A percentile compares a stretch with the other conserved stretches of the same genome.
Evolutionary conservation across 1,140 invertebrate genomes (phyloP).

Genomic region (Dendroctonus valens): DNA sequence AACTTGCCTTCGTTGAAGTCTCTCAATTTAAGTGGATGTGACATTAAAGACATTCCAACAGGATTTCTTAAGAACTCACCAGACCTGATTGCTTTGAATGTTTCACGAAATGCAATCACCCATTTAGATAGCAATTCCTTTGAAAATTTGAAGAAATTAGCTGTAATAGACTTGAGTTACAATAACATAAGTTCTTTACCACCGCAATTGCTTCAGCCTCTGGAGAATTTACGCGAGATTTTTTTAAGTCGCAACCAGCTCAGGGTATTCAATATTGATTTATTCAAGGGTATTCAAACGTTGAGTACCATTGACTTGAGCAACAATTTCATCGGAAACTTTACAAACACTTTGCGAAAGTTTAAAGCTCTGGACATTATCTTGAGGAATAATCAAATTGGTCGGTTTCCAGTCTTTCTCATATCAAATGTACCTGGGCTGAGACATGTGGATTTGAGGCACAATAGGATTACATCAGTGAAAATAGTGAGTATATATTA

Average conservation of each 20-base stretch:
- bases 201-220: conserved; percentile 8
- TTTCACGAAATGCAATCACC: conserved; percentile 6
- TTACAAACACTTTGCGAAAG: conserved; percentile 2
- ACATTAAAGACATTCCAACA: conserved; percentile 2
- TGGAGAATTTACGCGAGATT: conserved; percentile 12
- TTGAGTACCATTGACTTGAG: conserved; percentile 6
- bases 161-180: conserved; percentile 33
- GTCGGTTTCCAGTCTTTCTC: conserved; percentile 11
- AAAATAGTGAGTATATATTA: conserved; percentile 10
- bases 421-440: not conserved
- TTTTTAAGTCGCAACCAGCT: conserved; percentile 26
- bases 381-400: conserved; percentile 20
- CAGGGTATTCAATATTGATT: not conserved
- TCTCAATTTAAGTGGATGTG: conserved; percentile 13
- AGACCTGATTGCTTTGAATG: conserved; percentile 7
- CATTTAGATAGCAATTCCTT: conserved; percentile 10
- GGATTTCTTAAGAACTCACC: not conserved
- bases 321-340: conserved; percentile 7
- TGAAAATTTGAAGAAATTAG: conserved; percentile 22
- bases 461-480: conserved; percentile 19
- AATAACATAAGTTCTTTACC: conserved; percentile 30
- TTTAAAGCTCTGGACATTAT: not conserved
- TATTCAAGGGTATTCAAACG: not conserved
- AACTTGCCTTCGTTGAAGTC: conserved; percentile 19
- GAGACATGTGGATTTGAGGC: conserved; percentile 16